Percentiles rank a stretch among this genome's conserved stretches.
phyloP scores from a whole-genome alignment of 2,797 vertebrate species.

The Etheostoma perlongum region DNA sequence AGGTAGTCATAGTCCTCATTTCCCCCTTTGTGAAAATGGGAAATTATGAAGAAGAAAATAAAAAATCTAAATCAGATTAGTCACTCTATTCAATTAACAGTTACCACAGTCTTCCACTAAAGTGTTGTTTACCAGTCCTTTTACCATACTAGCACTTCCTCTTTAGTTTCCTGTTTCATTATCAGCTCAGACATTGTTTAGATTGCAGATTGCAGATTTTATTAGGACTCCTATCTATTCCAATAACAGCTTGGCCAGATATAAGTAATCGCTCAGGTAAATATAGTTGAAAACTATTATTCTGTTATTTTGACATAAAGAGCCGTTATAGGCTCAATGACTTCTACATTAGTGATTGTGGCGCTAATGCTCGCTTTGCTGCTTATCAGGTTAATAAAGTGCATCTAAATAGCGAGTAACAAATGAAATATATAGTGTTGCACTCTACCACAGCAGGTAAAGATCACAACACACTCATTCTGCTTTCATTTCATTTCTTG shows the following conservation, averaged over 20 bases:
- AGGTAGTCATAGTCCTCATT: neutral
- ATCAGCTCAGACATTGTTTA: slow-evolving; percentile 9
- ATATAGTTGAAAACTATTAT: slow-evolving; percentile 16
- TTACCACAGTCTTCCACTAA: neutral
- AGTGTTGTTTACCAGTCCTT: neutral
- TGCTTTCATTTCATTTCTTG: neutral
- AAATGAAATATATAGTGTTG: neutral
- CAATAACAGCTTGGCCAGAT: slow-evolving; percentile 34
- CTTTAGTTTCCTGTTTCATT: slow-evolving; percentile 1
- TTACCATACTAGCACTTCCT: slow-evolving; percentile 36
- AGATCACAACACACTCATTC: slow-evolving; percentile 15
- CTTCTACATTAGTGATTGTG: slow-evolving; percentile 5
- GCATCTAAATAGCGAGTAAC: slow-evolving; percentile 17
- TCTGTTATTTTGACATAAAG: slow-evolving; percentile 43
- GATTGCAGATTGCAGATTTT: slow-evolving; percentile 54
- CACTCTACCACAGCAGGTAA: neutral
- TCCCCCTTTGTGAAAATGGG: slow-evolving; percentile 3
- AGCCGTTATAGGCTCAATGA: slow-evolving; percentile 2
- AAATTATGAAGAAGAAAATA: neutral
- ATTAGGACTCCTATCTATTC: slow-evolving; percentile 17
- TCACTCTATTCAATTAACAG: neutral
- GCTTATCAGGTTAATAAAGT: slow-evolving; percentile 35
- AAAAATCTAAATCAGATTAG: neutral
- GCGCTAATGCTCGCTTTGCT: slow-evolving; percentile 13
- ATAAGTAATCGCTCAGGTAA: slow-evolving; percentile 2